Base-by-base conservation (phyloP, 2,113 vertebrate genomes). In the Triplophysa siluroides region DNA sequence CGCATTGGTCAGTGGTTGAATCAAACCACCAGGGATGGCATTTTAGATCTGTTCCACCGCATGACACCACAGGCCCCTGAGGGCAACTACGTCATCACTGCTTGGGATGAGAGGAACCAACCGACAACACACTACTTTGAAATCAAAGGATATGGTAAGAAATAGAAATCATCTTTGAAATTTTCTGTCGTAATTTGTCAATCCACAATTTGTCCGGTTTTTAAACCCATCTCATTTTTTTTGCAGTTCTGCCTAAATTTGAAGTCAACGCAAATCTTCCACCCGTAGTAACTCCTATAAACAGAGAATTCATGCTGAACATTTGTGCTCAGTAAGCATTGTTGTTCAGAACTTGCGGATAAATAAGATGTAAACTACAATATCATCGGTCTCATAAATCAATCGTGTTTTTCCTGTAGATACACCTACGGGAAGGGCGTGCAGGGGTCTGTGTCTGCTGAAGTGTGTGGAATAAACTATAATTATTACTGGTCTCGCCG, bases 361-460 rank as follows among this genome's bases (percentile, higher is more conserved):
- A 41, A 43, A 38, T 19, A 14, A 60, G 6, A n/a, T 16, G 19
- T 12, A 24, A 56, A 52, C 11, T 45, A 19, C 56, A 21, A 6
- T 80, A 12, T 64, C 0, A 41, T 14, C 2, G 19, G 11, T 23
- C 8, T 62, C 29, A 12, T 38, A 8, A n/a, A 54, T 43, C 0
- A 33, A 16, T 45, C 79, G 3, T 11, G 26, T 76, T 8, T 68
- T 78, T 8, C 68, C 11, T 76, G 5, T 82, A 93, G 93, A 78
- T 93, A 93, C 82, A 92, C 91, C 0, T 93, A 90, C 66, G 93
- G 92, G 10, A 93, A 93, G 79, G 91, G 92, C 14, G 92, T 93
- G n/a, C 0, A 78, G 19, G 93, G 93, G 3, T 78, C 76, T 16
- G 87, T 90, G 13, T 88, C 70, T n/a, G 85, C 73, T 0, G 50